These are phyloP conservation scores for Mergus octosetaceus DNA, from an alignment of 2,797 vertebrate species.

Conservation along the genomic window DNA sequence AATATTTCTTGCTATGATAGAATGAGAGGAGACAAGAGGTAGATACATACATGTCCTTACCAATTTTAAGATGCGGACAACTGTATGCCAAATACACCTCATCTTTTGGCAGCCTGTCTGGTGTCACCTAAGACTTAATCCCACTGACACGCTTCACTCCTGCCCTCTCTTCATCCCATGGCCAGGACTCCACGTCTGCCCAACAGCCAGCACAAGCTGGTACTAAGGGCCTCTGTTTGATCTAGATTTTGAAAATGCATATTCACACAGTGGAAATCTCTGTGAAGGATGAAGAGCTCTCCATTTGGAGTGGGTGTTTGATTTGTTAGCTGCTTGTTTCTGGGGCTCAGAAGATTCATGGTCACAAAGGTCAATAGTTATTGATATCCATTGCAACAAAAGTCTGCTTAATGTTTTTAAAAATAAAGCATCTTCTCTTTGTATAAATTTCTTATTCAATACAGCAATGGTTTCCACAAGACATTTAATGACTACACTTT, in stretches of 20 bases:
- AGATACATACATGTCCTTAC: background rate
- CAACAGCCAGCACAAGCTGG: background rate
- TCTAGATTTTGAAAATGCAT: background rate
- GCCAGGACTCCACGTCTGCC: background rate
- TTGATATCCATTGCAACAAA: background rate
- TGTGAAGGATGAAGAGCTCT: background rate
- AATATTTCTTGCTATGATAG: background rate
- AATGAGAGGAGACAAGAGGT: background rate
- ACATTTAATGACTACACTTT: background rate
- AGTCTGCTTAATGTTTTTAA: background rate
- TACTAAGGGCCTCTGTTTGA: background rate
- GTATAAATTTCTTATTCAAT: slow-evolving; percentile 1
- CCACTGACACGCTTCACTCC: background rate
- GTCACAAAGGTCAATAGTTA: slow-evolving; percentile 15
- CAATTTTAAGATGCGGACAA: background rate
- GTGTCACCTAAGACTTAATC: background rate
- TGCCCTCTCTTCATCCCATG: background rate
- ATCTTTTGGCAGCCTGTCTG: background rate
- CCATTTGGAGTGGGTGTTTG: background rate
- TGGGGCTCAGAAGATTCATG: background rate
- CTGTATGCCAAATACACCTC: background rate
- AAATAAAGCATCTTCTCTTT: background rate
- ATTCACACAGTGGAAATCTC: background rate
- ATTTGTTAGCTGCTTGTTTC: slow-evolving; percentile 44
- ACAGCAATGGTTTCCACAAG: background rate